Base-by-base conservation (phyloP, 2,113 vertebrate genomes). In the Salminus brasiliensis region DNA sequence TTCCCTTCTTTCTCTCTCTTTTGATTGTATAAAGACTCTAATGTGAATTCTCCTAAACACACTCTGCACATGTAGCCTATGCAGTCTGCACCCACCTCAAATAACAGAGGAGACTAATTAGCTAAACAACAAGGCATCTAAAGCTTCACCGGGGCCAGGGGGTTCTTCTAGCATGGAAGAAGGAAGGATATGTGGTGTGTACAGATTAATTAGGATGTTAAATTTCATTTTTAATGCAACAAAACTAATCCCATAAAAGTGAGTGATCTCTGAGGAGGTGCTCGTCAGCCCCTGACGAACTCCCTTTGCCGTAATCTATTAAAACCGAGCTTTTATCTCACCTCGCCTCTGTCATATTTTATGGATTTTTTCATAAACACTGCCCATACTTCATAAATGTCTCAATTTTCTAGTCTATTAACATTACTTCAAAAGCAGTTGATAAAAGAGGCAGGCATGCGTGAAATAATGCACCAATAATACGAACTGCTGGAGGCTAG, bases 331-430 rank as follows among this genome's bases (percentile, higher is more conserved):
- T 96, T 98, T 97, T 95, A 97, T 98, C 96, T 96, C 94, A 94
- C 94, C 95, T 96, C 95, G 92, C 92, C 92, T 92, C 89, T 95
- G 96, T 96, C 96, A 95, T 95, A 95, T 94, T 96, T 97, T 97
- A 97, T 97, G 95, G 96, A 98, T 97, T 97, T 96, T 96, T 96
- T 97, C 95, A 97, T 96, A 97, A 97, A 98, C 96, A 97, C 93
- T 88, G 94, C 95, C 95, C 94, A 96, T 97, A 96, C 96, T 98
- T 98, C 96, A 97, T 96, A 97, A 98, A 98, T 95, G 96, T 98
- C 96, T 97, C 95, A 95, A 97, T 98, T 97, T 98, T 96, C 97
- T 96, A 96, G 95, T 97, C 96, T 97, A 98, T 98, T 98, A 97
- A 96, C 95, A 96, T 98, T 96, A 97, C 95, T 96, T 97, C 93